These are phyloP conservation scores for Hoplias malabaricus DNA, from an alignment of 2,113 vertebrate species.

Conservation along the genomic window DNA sequence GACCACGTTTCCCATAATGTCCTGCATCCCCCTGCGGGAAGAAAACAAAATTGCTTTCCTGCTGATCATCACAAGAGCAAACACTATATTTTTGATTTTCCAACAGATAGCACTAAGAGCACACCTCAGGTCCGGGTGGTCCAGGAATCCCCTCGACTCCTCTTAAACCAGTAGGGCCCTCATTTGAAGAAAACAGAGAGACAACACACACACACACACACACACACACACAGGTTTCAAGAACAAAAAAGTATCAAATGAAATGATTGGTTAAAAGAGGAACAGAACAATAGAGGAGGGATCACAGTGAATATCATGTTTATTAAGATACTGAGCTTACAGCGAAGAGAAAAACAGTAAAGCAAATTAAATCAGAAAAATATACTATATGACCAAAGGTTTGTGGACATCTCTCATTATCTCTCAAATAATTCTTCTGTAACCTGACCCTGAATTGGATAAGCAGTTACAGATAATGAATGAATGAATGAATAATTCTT, in stretches of 20 bases:
- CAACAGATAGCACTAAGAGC: conserved; percentile 11
- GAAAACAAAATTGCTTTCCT: not conserved
- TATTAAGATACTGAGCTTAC: no score
- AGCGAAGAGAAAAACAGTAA: no score
- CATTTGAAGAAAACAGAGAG: not conserved
- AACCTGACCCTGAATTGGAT: no score
- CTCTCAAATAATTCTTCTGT: no score
- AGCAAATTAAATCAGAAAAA: no score
- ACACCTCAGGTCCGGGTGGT: conserved; percentile 68
- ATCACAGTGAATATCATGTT: not conserved
- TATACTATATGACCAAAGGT: no score
- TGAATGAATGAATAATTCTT: no score
- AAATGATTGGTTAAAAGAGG: not conserved
- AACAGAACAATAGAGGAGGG: not conserved
- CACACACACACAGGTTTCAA: not conserved
- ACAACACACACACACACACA: not conserved
- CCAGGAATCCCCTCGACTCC: conserved; percentile 72
- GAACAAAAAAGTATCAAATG: not conserved
- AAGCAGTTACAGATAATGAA: no score
- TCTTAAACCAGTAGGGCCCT: conserved; percentile 74
- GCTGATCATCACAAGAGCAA: not conserved
- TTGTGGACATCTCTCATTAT: no score
- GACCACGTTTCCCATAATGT: conserved; percentile 65
- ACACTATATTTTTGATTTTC: not conserved
- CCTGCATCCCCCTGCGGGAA: conserved; percentile 73